Evolutionary conservation across 2,797 vertebrate genomes (phyloP).

Genomic region (Chrysocyon brachyurus): DNA sequence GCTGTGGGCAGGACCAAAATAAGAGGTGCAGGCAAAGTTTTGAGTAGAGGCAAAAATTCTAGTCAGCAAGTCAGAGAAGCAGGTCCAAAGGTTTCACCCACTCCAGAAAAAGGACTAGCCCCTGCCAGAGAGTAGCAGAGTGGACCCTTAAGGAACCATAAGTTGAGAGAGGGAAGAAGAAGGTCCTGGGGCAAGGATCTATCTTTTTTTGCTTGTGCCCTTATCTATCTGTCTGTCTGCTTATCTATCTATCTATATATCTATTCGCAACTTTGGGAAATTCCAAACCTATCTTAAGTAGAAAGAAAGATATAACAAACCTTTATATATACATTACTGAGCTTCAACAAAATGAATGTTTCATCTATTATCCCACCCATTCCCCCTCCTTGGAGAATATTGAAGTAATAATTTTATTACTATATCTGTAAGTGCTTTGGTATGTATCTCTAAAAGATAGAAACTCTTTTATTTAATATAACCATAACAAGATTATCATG

Average conservation of each 20-base stretch:
- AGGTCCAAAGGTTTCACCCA: neutral
- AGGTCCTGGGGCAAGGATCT: neutral
- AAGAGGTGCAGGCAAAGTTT: neutral
- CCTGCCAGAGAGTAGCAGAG: neutral
- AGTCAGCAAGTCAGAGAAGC: neutral
- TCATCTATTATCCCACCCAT: neutral
- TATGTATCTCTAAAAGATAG: neutral
- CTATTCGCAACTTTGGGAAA: neutral
- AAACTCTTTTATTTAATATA: neutral
- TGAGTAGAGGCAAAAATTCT: neutral
- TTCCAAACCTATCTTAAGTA: neutral
- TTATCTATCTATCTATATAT: neutral
- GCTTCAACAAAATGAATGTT: neutral
- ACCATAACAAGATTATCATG: neutral
- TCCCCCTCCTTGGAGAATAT: neutral
- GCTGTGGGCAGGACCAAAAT: neutral
- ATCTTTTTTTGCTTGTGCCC: neutral
- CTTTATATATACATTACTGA: neutral
- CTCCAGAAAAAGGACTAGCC: neutral
- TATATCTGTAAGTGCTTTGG: neutral
- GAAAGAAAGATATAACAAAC: neutral
- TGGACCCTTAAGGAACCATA: neutral
- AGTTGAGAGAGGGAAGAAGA: neutral
- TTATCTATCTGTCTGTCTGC: neutral
- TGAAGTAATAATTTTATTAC: neutral